phyloP scores from a whole-genome alignment of 2,797 vertebrate species.

The Australoheros facetus region DNA sequence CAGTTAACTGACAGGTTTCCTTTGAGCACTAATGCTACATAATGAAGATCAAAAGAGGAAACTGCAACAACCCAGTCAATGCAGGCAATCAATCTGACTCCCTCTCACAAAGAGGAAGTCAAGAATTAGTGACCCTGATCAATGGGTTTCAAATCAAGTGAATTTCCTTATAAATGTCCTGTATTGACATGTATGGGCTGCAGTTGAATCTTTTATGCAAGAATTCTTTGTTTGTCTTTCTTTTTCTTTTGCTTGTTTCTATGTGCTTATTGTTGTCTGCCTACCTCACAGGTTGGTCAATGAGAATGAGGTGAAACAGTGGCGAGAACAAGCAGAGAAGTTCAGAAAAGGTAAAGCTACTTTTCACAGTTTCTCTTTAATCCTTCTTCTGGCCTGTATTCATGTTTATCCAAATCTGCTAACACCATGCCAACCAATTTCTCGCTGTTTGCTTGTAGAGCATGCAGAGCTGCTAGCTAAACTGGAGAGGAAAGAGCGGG shows the following conservation, averaged over 20 bases:
- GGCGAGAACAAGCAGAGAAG: constrained; percentile 96
- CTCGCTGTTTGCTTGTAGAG: constrained; percentile 67
- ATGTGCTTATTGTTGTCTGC: background rate
- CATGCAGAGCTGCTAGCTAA: constrained; percentile 89
- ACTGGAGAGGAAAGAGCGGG: constrained; percentile 93
- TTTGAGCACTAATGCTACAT: constrained; percentile 43
- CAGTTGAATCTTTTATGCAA: constrained; percentile 18
- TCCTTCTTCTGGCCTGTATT: background rate
- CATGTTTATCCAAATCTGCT: background rate
- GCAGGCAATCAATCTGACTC: constrained; percentile 4
- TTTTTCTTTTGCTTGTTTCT: background rate
- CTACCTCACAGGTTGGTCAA: constrained; percentile 90
- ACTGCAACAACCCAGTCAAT: constrained; percentile 46
- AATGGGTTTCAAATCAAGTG: background rate
- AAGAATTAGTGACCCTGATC: constrained; percentile 9
- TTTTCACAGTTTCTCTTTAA: background rate
- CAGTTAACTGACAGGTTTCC: constrained; percentile 9
- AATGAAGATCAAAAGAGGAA: constrained; percentile 32
- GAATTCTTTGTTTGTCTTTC: background rate
- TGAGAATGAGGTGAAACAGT: constrained; percentile 97
- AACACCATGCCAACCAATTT: background rate
- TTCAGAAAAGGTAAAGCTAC: constrained; percentile 92
- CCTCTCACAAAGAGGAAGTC: constrained; percentile 2
- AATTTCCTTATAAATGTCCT: constrained; percentile 7
- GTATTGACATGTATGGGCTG: constrained; percentile 46